These are phyloP conservation scores for Scaptomyza polygonia DNA, from an alignment of 2,888 invertebrate species.

Conservation along the genomic window DNA sequence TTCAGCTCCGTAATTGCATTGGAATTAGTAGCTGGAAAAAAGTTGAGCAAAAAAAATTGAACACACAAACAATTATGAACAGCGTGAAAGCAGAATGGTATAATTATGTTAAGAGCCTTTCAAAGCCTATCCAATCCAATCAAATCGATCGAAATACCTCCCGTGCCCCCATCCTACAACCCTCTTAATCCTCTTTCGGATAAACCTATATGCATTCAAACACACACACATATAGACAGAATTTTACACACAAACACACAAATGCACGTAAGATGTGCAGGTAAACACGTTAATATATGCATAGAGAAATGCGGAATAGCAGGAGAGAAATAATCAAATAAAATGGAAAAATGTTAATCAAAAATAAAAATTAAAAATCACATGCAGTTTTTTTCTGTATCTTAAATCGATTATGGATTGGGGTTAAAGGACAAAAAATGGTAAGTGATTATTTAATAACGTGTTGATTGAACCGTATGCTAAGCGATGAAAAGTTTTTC, in stretches of 20 bases:
- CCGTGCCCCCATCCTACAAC: not conserved
- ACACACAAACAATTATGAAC: slow-evolving; percentile 52
- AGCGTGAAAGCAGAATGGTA: slow-evolving; percentile 60
- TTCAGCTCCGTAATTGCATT: slow-evolving; percentile 45
- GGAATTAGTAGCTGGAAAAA: slow-evolving; percentile 41
- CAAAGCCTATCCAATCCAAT: slow-evolving; percentile 72
- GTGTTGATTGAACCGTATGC: slow-evolving; percentile 2
- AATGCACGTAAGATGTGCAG: slow-evolving; percentile 50
- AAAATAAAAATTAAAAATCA: slow-evolving; percentile 53
- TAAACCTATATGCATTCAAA: slow-evolving; percentile 28
- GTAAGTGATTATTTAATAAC: slow-evolving; percentile 31
- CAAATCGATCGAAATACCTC: slow-evolving; percentile 44
- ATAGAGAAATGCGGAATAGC: slow-evolving; percentile 62
- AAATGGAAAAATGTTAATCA: slow-evolving; percentile 79
- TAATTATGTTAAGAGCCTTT: slow-evolving; percentile 76
- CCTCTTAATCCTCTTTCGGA: not conserved
- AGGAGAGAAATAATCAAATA: slow-evolving; percentile 78
- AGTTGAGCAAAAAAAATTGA: slow-evolving; percentile 23
- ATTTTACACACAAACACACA: slow-evolving; percentile 17
- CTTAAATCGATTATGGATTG: slow-evolving; percentile 10
- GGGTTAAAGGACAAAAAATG: not conserved
- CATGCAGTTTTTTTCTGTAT: slow-evolving; percentile 19
- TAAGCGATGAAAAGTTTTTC: not conserved
- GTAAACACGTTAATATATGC: slow-evolving; percentile 75
- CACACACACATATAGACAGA: slow-evolving; percentile 21